phyloP scores from a whole-genome alignment of 1,140 invertebrate genomes.

The Euwallacea similis region DNA sequence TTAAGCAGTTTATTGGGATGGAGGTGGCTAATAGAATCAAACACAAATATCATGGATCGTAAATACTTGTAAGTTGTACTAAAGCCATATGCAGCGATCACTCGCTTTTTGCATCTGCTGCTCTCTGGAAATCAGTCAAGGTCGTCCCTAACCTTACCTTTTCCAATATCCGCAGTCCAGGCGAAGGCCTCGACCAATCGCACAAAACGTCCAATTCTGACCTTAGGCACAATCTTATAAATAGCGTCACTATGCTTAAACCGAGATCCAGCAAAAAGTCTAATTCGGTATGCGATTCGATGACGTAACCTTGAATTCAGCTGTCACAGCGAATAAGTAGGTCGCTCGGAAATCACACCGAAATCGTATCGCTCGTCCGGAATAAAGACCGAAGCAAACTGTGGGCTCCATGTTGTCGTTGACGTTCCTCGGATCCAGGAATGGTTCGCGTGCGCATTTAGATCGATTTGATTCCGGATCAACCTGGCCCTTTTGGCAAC shows the following conservation, averaged over 20 bases:
- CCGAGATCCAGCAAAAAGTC: too few relatives aligned
- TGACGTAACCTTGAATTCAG: conserved; percentile 32
- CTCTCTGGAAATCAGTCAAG: conserved; percentile 10
- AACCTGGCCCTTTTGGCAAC: conserved; percentile 28
- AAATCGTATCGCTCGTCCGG: conserved; percentile 14
- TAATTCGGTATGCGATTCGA: neutral
- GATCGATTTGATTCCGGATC: conserved; percentile 29
- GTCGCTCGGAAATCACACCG: conserved; percentile 1
- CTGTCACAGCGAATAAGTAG: conserved; percentile 22
- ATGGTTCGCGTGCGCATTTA: conserved; percentile 29
- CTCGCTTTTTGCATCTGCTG: neutral
- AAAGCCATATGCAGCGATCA: too few relatives aligned
- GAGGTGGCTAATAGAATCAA: too few relatives aligned
- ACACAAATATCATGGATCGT: too few relatives aligned
- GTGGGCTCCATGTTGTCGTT: conserved; percentile 35
- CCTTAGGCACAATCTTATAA: neutral
- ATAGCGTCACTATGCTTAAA: too few relatives aligned
- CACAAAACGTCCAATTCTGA: conserved; percentile 10
- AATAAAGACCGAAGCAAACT: conserved; percentile 32
- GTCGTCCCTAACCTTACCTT: conserved; percentile 25
- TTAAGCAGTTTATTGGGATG: too few relatives aligned
- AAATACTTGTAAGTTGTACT: too few relatives aligned
- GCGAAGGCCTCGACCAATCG: neutral
- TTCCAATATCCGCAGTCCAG: neutral
- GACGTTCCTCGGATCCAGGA: conserved; percentile 18